phyloP scores from a whole-genome alignment of 2,888 invertebrate genomes.

The Raillietiella orientalis region DNA sequence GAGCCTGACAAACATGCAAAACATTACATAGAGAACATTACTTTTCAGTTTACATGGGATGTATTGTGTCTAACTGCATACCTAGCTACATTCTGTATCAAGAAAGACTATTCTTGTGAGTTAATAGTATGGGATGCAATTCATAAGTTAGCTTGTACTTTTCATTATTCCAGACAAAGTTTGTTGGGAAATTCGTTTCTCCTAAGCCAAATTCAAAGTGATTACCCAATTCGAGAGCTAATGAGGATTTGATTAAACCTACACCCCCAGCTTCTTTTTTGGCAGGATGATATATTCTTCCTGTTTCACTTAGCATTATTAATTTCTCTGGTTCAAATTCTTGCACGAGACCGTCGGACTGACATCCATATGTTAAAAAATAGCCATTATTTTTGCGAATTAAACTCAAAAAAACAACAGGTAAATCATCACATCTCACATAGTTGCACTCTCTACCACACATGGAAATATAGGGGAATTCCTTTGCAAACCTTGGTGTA shows the following conservation, averaged over 20 bases:
- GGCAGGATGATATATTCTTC: constrained; percentile 76
- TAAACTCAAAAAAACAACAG: constrained; percentile 68
- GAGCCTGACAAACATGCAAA: too few relatives aligned
- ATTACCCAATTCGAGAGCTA: constrained; percentile 56
- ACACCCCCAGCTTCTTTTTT: constrained; percentile 37
- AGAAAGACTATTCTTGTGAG: too few relatives aligned
- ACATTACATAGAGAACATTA: too few relatives aligned
- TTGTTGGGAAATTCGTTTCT: constrained; percentile 34
- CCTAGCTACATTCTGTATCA: too few relatives aligned
- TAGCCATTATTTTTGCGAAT: constrained; percentile 15
- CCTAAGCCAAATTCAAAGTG: constrained; percentile 34
- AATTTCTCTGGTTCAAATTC: constrained; percentile 14
- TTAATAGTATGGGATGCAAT: constrained; percentile 2
- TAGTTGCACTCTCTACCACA: constrained; percentile 81
- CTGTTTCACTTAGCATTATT: constrained; percentile 18
- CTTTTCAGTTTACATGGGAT: too few relatives aligned
- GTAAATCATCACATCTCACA: constrained; percentile 73
- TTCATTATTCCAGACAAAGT: constrained; percentile 34
- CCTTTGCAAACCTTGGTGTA: constrained; percentile 29
- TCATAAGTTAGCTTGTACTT: constrained; percentile 11
- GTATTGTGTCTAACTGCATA: too few relatives aligned
- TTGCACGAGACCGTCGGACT: constrained; percentile 18
- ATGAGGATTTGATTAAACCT: constrained; percentile 51
- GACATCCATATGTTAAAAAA: constrained; percentile 33
- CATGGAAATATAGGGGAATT: constrained; percentile 63